Evolutionary conservation across 2,113 vertebrate genomes (phyloP).

Genomic region (Pampusana beccarii): DNA sequence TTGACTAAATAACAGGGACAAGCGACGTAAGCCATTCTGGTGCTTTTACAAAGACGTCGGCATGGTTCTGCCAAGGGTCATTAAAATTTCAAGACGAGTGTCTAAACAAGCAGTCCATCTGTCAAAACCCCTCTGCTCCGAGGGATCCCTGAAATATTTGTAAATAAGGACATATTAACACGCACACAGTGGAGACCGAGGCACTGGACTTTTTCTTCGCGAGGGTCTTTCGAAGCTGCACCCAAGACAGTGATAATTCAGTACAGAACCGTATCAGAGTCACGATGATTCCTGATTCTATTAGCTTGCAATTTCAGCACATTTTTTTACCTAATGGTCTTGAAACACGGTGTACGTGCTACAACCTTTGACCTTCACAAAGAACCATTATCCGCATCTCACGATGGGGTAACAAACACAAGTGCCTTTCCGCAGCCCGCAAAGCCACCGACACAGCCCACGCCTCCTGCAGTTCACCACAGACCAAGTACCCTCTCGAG

Average conservation of each 20-base stretch:
- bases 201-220: background rate
- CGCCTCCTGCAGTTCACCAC: background rate
- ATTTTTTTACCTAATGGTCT: background rate
- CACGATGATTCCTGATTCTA: background rate
- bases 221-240: slow-evolving; percentile 10
- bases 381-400: background rate
- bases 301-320: background rate
- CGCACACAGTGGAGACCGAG: background rate
- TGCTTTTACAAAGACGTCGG: slow-evolving; percentile 3
- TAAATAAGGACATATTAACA: slow-evolving; percentile 39
- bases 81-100: slow-evolving; percentile 53
- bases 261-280: background rate
- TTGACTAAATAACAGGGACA: slow-evolving; percentile 42
- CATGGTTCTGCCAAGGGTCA: slow-evolving; percentile 49
- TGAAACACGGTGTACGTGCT: background rate
- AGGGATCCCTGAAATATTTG: slow-evolving; percentile 30
- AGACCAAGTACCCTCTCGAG: background rate
- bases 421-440: background rate
- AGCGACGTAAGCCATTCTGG: background rate
- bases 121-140: slow-evolving; percentile 27
- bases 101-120: slow-evolving; percentile 49
- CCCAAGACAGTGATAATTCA: background rate
- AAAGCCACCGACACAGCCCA: background rate
- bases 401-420: background rate
- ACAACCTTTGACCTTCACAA: background rate